phyloP scores from a whole-genome alignment of 1,140 invertebrate species.

The Leptinotarsa undecemlineata region DNA sequence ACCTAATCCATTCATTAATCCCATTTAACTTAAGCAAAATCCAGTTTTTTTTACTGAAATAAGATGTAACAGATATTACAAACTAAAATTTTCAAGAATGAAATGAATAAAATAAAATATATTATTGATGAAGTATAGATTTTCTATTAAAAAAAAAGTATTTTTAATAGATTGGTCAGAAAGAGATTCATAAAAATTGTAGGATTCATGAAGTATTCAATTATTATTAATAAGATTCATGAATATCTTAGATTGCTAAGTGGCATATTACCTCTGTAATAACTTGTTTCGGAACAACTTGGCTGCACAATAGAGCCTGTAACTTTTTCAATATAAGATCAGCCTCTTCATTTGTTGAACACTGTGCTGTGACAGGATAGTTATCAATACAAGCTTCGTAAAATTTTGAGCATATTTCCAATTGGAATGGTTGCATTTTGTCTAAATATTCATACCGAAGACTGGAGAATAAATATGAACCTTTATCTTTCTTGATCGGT shows the following conservation, averaged over 20 bases:
- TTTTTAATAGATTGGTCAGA: too few relatives aligned
- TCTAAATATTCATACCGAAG: constrained; percentile 58
- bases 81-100: too few relatives aligned
- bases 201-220: too few relatives aligned
- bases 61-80: too few relatives aligned
- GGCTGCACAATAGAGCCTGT: constrained; percentile 52
- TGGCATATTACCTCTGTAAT: constrained; percentile 39
- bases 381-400: constrained; percentile 47
- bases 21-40: too few relatives aligned
- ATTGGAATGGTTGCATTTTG: constrained; percentile 58
- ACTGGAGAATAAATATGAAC: constrained; percentile 57
- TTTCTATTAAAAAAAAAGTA: too few relatives aligned
- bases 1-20: too few relatives aligned
- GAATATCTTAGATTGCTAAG: neutral
- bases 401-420: constrained; percentile 48
- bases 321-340: constrained; percentile 51
- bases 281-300: constrained; percentile 49
- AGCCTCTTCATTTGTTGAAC: constrained; percentile 40
- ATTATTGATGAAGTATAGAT: too few relatives aligned
- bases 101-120: too few relatives aligned
- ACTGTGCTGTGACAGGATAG: constrained; percentile 27
- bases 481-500: constrained; percentile 42
- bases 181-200: too few relatives aligned
- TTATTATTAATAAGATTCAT: neutral
- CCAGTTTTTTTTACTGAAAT: too few relatives aligned